phyloP scores from a whole-genome alignment of 2,113 vertebrate genomes.

The Podarcis raffonei region DNA sequence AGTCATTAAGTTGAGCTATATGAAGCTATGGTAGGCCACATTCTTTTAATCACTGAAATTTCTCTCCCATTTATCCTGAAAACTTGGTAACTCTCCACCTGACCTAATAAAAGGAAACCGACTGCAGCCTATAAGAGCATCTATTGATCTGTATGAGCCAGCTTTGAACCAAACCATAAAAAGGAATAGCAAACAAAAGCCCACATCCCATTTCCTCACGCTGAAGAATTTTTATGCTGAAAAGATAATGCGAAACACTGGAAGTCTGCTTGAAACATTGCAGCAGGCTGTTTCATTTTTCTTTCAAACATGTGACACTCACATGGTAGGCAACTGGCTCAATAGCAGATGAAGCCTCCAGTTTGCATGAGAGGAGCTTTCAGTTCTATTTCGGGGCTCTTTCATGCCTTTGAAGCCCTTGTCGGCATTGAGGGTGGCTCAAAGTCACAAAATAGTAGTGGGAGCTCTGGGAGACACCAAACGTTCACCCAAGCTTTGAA shows the following conservation, averaged over 20 bases:
- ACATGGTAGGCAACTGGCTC: constrained; percentile 10
- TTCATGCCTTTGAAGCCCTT: neutral
- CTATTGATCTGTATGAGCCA: constrained; percentile 29
- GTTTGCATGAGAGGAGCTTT: constrained; percentile 1
- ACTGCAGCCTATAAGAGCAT: neutral
- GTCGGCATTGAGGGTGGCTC: neutral
- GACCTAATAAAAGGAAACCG: constrained; percentile 2
- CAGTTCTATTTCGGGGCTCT: constrained; percentile 36
- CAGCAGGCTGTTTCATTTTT: constrained; percentile 2
- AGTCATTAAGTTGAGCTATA: neutral
- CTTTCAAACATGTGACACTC: constrained; percentile 32
- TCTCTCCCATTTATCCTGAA: neutral
- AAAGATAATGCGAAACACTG: constrained; percentile 24
- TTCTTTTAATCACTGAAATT: neutral
- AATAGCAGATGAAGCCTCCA: constrained; percentile 3
- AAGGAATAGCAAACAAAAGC: constrained; percentile 38
- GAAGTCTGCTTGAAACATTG: constrained; percentile 28
- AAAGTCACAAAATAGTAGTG: neutral
- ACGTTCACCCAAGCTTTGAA: neutral
- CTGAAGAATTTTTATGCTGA: constrained; percentile 18
- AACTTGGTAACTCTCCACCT: neutral
- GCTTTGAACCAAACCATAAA: constrained; percentile 44
- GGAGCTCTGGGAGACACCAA: rapidly evolving
- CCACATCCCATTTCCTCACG: constrained; percentile 20
- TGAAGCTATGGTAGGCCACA: rapidly evolving